A percentile compares a stretch with the other conserved stretches of the same genome.
Conservation (phyloP, 2,113 vertebrate genomes). For the Poecile atricapillus region DNA sequence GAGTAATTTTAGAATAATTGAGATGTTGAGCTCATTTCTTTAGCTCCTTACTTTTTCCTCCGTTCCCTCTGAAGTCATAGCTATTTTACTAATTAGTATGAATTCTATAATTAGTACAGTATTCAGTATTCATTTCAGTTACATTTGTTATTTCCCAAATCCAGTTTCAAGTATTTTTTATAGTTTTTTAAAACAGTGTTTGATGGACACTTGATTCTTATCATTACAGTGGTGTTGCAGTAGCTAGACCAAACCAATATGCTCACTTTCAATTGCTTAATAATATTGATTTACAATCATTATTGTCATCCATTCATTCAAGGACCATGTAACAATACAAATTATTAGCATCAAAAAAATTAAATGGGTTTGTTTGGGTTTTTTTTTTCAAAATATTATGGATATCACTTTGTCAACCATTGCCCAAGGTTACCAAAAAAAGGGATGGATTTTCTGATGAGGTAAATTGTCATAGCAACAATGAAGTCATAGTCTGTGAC, state of each 20-base stretch:
- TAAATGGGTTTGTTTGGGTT: accelerated
- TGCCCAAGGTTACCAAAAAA: neutral
- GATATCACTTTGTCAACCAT: neutral
- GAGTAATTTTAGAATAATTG: slow-evolving; percentile 6
- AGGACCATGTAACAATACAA: too few species aligned
- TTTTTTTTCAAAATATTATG: neutral
- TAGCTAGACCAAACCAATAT: neutral
- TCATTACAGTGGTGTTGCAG: neutral
- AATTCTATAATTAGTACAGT: neutral
- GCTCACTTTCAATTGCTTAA: neutral
- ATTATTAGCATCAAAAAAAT: neutral
- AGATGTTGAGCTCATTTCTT: neutral
- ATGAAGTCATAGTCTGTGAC: neutral
- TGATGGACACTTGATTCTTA: neutral
- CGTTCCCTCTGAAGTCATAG: neutral
- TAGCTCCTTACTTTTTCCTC: neutral
- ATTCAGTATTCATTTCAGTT: neutral
- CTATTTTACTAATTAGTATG: neutral
- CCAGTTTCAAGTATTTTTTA: neutral
- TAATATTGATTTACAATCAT: neutral
- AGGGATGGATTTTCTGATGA: neutral
- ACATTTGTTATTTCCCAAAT: neutral
- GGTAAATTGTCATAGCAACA: neutral
- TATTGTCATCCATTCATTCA: neutral
- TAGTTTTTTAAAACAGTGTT: neutral